Conservation (phyloP, 2,113 vertebrate species). For the Diphyllodes magnificus region DNA sequence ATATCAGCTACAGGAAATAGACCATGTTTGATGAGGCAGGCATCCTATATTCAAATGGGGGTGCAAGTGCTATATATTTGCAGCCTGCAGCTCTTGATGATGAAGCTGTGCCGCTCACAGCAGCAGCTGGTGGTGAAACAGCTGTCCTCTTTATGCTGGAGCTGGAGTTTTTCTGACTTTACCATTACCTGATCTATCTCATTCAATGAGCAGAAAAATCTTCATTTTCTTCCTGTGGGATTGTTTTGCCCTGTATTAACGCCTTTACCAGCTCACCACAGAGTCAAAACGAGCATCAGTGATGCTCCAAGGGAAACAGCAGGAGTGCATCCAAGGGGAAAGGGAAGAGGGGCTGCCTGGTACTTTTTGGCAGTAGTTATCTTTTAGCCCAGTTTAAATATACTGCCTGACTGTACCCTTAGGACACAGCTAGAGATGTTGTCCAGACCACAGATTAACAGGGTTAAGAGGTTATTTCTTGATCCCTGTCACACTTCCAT, state of each 20-base stretch:
- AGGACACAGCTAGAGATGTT: neutral
- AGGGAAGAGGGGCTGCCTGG: neutral
- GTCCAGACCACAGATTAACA: neutral
- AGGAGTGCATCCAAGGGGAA: neutral
- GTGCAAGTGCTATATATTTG: neutral
- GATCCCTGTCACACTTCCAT: neutral
- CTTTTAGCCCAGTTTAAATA: neutral
- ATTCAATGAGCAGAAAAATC: neutral
- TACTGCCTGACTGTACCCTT: neutral
- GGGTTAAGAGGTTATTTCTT: neutral
- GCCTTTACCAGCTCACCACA: neutral
- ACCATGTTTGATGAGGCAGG: neutral
- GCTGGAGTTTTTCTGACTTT: neutral
- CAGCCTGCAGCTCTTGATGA: neutral
- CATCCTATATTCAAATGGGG: neutral
- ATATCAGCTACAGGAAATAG: neutral
- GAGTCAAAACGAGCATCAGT: neutral
- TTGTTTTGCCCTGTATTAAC: neutral
- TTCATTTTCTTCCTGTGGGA: neutral
- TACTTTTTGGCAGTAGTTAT: neutral
- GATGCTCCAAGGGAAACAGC: neutral
- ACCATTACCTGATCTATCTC: neutral
- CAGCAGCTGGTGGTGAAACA: neutral
- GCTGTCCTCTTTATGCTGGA: neutral
- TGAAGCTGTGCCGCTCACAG: neutral